Conservation (phyloP, 2,113 vertebrate genomes). For the Myotis brandtii region DNA sequence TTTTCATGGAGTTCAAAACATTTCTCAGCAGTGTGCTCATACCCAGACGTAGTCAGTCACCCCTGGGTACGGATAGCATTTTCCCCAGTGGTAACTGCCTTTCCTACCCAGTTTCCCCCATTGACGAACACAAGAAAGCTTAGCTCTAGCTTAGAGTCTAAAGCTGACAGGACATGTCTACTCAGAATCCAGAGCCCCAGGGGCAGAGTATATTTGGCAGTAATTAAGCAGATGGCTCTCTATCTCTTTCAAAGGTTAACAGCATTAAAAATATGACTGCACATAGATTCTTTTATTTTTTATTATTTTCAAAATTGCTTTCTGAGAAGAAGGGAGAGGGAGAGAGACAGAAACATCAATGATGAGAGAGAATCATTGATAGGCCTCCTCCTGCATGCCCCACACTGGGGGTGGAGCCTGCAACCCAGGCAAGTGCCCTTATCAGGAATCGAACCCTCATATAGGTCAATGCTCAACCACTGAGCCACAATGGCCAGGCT, state of each 20-base stretch:
- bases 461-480: no score
- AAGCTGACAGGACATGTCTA: not conserved
- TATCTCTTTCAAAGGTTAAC: slow-evolving; percentile 51
- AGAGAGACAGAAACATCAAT: no score
- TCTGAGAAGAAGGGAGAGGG: no score
- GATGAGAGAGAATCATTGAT: no score
- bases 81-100: not conserved
- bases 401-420: no score
- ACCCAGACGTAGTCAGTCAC: not conserved
- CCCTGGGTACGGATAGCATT: not conserved
- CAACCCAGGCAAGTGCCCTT: no score
- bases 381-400: no score
- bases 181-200: not conserved
- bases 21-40: slow-evolving; percentile 34
- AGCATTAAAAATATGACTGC: slow-evolving; percentile 49
- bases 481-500: not conserved
- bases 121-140: slow-evolving; percentile 3
- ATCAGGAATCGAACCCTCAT: no score
- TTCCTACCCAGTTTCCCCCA: not conserved
- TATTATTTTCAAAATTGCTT: no score
- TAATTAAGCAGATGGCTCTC: not conserved
- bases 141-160: not conserved
- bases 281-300: slow-evolving; percentile 31
- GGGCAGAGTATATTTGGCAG: slow-evolving; percentile 28
- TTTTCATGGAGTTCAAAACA: not conserved